These are phyloP conservation scores for Nowickia ferox DNA, from an alignment of 2,888 invertebrate genomes.

Conservation along the genomic window DNA sequence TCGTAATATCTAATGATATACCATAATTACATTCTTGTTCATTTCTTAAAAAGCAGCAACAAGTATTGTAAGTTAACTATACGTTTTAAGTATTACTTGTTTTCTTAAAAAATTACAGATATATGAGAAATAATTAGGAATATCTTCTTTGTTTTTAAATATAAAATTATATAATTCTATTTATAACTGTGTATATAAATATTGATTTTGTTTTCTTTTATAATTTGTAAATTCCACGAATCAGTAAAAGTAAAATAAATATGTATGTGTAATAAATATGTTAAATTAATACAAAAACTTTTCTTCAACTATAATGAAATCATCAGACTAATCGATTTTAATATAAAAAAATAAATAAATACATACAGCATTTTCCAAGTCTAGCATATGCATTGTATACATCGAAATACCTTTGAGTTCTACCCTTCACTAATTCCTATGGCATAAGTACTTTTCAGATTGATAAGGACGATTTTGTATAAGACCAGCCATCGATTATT, in stretches of 20 bases:
- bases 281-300: conserved; percentile 21
- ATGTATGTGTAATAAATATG: conserved; percentile 34
- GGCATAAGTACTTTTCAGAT: too few relatives aligned
- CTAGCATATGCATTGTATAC: too few relatives aligned
- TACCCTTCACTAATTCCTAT: too few relatives aligned
- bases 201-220: conserved; percentile 11
- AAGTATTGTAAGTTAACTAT: conserved; percentile 41
- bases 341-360: too few relatives aligned
- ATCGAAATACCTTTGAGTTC: too few relatives aligned
- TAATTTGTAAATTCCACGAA: conserved; percentile 30
- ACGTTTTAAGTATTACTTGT: conserved; percentile 65
- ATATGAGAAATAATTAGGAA: conserved; percentile 44
- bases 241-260: conserved; percentile 20
- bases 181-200: conserved; percentile 27
- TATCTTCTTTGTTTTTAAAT: conserved; percentile 19
- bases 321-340: too few relatives aligned
- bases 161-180: conserved; percentile 48
- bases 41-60: conserved; percentile 30
- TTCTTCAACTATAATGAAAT: background rate
- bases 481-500: too few relatives aligned
- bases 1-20: background rate
- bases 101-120: conserved; percentile 16
- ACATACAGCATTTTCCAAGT: too few relatives aligned
- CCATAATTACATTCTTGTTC: conserved; percentile 15
- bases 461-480: too few relatives aligned